Evolutionary conservation across 2,888 invertebrate genomes (phyloP).

Genomic region (Agrenia bidenticulata): DNA sequence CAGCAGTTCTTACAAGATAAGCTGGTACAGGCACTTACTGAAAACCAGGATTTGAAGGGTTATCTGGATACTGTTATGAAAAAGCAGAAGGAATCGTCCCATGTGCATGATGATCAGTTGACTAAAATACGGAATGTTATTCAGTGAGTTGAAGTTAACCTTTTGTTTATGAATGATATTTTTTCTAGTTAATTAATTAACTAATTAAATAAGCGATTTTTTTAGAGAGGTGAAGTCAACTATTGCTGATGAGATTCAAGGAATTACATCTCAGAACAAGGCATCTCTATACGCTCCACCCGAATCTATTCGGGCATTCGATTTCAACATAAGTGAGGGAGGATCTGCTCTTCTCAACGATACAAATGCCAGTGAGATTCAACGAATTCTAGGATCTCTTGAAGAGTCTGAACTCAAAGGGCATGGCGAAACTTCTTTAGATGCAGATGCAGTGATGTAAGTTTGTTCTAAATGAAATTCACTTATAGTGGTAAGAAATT

Average conservation of each 20-base stretch:
- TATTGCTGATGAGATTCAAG: conserved; percentile 44
- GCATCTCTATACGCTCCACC: conserved; percentile 18
- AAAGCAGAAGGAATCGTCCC: conserved; percentile 17
- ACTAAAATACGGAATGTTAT: conserved; percentile 35
- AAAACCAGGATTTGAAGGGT: conserved; percentile 38
- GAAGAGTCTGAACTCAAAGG: neutral
- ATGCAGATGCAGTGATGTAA: neutral
- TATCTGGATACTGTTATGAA: conserved; percentile 27
- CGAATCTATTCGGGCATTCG: conserved; percentile 10
- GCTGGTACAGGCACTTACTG: conserved; percentile 28
- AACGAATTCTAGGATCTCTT: conserved; percentile 26
- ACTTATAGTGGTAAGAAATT: no score
- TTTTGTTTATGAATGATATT: neutral
- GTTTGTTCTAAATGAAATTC: no score
- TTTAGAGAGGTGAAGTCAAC: conserved; percentile 41
- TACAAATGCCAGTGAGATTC: conserved; percentile 42
- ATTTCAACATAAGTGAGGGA: conserved; percentile 23
- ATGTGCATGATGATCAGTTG: conserved; percentile 31
- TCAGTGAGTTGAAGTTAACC: conserved; percentile 29
- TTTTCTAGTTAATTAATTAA: neutral
- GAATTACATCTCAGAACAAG: conserved; percentile 11
- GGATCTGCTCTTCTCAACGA: conserved; percentile 34
- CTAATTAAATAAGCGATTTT: conserved; percentile 5
- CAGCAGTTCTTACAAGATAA: conserved; percentile 36
- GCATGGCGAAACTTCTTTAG: no score